phyloP scores from a whole-genome alignment of 2,888 invertebrate genomes.

The Rhagonycha lutea region DNA sequence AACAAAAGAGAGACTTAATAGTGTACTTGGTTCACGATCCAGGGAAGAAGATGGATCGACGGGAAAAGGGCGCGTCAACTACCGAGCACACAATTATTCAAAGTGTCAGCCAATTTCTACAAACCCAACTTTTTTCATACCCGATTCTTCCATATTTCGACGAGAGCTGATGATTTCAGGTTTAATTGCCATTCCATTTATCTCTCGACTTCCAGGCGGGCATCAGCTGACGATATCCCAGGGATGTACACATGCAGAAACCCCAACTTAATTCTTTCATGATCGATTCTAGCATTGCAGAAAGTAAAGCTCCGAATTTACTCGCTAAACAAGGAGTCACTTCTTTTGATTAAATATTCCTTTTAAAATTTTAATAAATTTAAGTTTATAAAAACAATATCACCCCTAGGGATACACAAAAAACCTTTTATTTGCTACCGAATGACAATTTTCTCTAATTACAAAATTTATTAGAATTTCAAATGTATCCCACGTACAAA shows the following conservation, averaged over 20 bases:
- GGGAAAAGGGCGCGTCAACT: slow-evolving; percentile 31
- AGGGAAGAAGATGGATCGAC: slow-evolving; percentile 29
- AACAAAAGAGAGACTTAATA: slow-evolving; percentile 19
- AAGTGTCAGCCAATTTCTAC: slow-evolving; percentile 38
- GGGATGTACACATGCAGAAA: slow-evolving; percentile 31
- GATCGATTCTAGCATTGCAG: not conserved
- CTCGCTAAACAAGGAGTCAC: slow-evolving; percentile 9
- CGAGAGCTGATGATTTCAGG: slow-evolving; percentile 29
- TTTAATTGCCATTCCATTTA: slow-evolving; percentile 41
- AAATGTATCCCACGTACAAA: not conserved
- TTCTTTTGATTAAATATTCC: slow-evolving; percentile 20
- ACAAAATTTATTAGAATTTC: not conserved
- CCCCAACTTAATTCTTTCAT: not conserved
- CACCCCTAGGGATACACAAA: slow-evolving; percentile 9
- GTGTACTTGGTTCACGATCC: slow-evolving; percentile 15
- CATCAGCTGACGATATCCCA: slow-evolving; percentile 30
- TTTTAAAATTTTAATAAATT: not conserved
- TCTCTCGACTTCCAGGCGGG: slow-evolving; percentile 29
- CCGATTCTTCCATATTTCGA: slow-evolving; percentile 25
- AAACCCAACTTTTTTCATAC: slow-evolving; percentile 32
- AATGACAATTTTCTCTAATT: not conserved
- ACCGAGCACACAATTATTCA: slow-evolving; percentile 38
- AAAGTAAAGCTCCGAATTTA: slow-evolving; percentile 1
- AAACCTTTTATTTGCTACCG: slow-evolving; percentile 19
- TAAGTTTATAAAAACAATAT: not conserved